phyloP scores from a whole-genome alignment of 2,888 invertebrate genomes.

The Stenurella melanura region DNA sequence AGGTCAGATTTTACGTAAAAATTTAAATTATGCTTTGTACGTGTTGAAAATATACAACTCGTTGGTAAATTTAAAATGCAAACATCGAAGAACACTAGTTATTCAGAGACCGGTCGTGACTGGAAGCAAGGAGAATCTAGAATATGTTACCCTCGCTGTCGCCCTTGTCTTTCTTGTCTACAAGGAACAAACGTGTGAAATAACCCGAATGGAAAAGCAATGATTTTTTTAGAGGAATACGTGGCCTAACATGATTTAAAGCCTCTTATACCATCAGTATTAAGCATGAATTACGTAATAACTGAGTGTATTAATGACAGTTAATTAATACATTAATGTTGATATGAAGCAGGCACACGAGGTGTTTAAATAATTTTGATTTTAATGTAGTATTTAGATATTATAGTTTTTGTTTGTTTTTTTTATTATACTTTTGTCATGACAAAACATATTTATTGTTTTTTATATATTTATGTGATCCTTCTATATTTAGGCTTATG shows the following conservation, averaged over 20 bases:
- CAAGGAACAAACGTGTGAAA: conserved; percentile 39
- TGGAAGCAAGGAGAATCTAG: conserved; percentile 49
- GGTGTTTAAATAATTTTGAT: no score
- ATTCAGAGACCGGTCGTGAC: conserved; percentile 57
- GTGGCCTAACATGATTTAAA: background rate
- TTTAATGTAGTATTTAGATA: no score
- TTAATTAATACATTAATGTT: no score
- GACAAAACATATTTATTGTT: no score
- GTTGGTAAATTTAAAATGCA: conserved; percentile 57
- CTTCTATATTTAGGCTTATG: no score
- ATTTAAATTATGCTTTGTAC: conserved; percentile 50
- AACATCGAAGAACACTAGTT: conserved; percentile 57
- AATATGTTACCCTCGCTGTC: conserved; percentile 46
- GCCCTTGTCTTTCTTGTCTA: conserved; percentile 34
- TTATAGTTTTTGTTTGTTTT: no score
- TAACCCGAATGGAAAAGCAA: conserved; percentile 26
- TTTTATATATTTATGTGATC: no score
- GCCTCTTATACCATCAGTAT: no score
- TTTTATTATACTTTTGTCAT: no score
- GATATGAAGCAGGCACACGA: no score
- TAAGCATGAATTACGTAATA: no score
- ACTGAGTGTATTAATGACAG: no score
- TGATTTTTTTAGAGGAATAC: background rate
- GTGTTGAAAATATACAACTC: conserved; percentile 50
- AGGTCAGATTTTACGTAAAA: conserved; percentile 48